Base-by-base conservation (phyloP, 2,797 vertebrate genomes). In the Iguana delicatissima region DNA sequence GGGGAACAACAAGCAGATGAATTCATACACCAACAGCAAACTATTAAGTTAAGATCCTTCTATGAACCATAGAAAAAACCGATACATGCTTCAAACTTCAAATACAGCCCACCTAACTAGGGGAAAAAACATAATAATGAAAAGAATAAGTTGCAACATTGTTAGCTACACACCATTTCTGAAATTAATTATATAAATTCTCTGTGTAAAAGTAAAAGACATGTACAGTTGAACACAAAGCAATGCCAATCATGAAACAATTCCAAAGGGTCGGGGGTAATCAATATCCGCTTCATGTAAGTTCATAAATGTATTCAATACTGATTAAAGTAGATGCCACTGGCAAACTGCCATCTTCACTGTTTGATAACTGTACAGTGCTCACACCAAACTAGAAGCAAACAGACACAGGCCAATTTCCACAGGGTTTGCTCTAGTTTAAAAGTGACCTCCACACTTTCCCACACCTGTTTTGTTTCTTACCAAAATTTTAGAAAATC, bases 351-450 rank as follows among this genome's bases (percentile, higher is more conserved):
- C 52, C 26, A 46, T 57, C 18, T n/a, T 24, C 29, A 89, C 84
- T 62, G 29, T 62, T 76, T 84, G 50, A 59, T 62, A 89, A 82
- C 26, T 89, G 73, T 35, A 62, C 52, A 83, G 29, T 74, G 57
- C 77, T 16, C 77, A 80, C 38, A 52, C 13, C 59, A 80, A 6
- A 16, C n/a, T 52, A 64, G 14, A 55, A 80, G 32, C 62, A 69
- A 80, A 80, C 13, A 16, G 32, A 59, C 72, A 76, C 50, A 87
- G 76, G 26, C 57, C 74, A 64, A 46, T 35, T 46, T 67, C 62
- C 80, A n/a, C 42, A 14, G 26, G 50, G 26, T 88, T 35, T 88
- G 77, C 20, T 22, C 67, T 79, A 50, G 12, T 69, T 80, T 52
- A 80, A 80, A 80, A 67, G 38, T 32, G 59, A 69, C 52, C 24